These are phyloP conservation scores for Syngnathoides biaculeatus DNA, from an alignment of 2,113 vertebrate species.

Conservation along the genomic window DNA sequence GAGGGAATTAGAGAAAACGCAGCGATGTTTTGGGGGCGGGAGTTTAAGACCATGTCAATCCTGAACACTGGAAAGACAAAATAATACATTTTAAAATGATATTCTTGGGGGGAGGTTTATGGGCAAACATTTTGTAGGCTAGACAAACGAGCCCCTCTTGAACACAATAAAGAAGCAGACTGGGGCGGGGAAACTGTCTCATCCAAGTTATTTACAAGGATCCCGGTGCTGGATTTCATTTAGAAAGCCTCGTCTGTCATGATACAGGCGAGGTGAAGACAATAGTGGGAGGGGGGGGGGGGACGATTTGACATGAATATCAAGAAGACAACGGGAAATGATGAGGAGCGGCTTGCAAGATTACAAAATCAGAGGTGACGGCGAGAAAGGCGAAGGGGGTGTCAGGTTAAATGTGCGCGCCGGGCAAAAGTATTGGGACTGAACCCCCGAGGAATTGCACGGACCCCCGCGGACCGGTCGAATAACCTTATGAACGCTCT, in stretches of 20 bases:
- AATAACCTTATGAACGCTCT: background rate
- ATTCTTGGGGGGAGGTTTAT: background rate
- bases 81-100: background rate
- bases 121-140: background rate
- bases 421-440: background rate
- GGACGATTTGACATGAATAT: slow-evolving; percentile 9
- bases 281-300: background rate
- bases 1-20: too few relatives aligned
- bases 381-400: background rate
- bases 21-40: background rate
- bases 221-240: background rate
- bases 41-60: background rate
- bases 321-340: slow-evolving; percentile 6
- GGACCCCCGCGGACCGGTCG: too few relatives aligned
- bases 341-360: background rate
- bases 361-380: background rate
- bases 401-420: background rate
- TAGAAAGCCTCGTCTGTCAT: background rate
- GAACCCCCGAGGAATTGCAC: background rate
- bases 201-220: slow-evolving; percentile 1
- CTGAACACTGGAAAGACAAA: background rate
- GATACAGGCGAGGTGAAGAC: background rate
- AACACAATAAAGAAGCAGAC: background rate
- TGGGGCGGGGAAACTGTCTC: background rate
- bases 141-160: background rate